Conservation (phyloP, 2,888 invertebrate genomes). For the Platynereis dumerilii region DNA sequence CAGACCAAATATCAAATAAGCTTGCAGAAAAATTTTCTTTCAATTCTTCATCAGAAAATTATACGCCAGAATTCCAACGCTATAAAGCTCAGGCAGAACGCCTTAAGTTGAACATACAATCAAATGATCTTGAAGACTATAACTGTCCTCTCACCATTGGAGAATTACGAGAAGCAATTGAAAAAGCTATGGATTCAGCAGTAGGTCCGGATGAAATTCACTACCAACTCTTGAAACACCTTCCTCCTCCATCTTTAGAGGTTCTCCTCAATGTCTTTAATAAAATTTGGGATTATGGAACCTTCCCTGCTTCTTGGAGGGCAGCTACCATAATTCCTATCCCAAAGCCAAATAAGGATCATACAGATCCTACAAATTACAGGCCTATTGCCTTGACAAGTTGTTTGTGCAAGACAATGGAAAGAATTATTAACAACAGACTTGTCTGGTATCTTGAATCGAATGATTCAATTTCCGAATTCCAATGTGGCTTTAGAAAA, state of each 20-base stretch:
- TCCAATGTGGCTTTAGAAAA: conserved; percentile 37
- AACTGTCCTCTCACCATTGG: not conserved
- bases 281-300: conserved; percentile 28
- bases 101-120: not conserved
- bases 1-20: no score
- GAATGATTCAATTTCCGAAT: conserved; percentile 29
- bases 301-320: conserved; percentile 29
- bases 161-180: not conserved
- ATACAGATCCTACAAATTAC: conserved; percentile 37
- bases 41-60: no score
- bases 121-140: not conserved
- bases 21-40: no score
- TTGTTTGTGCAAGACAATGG: conserved; percentile 44
- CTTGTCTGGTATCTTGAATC: conserved; percentile 40
- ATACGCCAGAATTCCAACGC: no score
- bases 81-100: not conserved
- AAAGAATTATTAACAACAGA: conserved; percentile 40
- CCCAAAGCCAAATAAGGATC: conserved; percentile 36
- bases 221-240: conserved; percentile 7
- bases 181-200: not conserved
- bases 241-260: not conserved
- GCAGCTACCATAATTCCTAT: conserved; percentile 34
- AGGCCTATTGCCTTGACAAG: conserved; percentile 44
- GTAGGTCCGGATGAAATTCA: conserved; percentile 9
- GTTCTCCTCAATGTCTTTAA: conserved; percentile 23